Evolutionary conservation across 2,113 vertebrate species (phyloP).

Genomic region (Physeter macrocephalus): DNA sequence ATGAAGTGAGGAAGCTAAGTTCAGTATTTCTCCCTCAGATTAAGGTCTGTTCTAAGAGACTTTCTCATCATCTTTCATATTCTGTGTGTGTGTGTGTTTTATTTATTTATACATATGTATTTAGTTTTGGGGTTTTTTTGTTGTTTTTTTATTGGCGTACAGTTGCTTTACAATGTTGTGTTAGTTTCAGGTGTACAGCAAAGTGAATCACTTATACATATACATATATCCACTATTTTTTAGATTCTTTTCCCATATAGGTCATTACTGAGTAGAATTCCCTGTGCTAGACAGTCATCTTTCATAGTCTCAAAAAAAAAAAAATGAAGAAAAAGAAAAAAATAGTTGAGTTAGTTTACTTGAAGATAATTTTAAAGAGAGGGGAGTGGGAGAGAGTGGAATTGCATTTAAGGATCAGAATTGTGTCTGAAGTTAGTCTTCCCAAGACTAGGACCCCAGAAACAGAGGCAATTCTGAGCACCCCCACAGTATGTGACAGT

Average conservation of each 20-base stretch:
- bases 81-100: background rate
- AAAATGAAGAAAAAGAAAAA: too few relatives aligned
- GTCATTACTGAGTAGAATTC: background rate
- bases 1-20: conserved; percentile 36
- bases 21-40: conserved; percentile 33
- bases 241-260: background rate
- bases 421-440: background rate
- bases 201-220: background rate
- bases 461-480: background rate
- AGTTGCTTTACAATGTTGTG: background rate
- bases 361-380: background rate
- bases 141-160: background rate
- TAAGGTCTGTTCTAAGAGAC: conserved; percentile 47
- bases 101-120: background rate
- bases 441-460: background rate
- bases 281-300: background rate
- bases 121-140: too few relatives aligned
- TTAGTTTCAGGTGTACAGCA: background rate
- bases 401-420: background rate
- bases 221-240: background rate
- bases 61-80: background rate
- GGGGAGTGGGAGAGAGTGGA: background rate
- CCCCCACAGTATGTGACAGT: too few relatives aligned
- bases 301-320: conserved; percentile 1
- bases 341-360: background rate